Base-by-base conservation (phyloP, 2,113 vertebrate genomes). In the Todiramphus saurophagus region DNA sequence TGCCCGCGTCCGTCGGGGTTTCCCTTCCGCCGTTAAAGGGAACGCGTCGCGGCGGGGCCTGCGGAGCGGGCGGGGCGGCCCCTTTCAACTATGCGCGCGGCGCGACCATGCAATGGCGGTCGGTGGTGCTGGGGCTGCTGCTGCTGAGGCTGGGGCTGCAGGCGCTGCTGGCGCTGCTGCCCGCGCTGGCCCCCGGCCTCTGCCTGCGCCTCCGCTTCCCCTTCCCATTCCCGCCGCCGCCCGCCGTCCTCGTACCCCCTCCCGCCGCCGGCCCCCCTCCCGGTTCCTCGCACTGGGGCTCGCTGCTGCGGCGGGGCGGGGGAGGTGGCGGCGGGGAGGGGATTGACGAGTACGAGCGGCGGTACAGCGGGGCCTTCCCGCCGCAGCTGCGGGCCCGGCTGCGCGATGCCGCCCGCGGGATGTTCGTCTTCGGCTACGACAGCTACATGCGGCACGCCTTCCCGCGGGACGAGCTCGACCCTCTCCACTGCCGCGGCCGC, bases 381-480 rank as follows among this genome's bases (percentile, higher is more conserved):
- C 97, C 98, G 83, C 97, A 98, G 17, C 98, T 99, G 62, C 99
- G 98, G 67, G 93, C 96, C 16, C 98, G 98, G 89, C 98, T 99
- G 98, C 99, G 98, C 93, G 98, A 97, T 80, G 98, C 98, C 97
- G 99, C 99, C 70, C 99, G 98, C 76, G 98, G 98, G 21, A 99
- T 99, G 99, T 99, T 99, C 96, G 99, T 98, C 70, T 99, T 99
- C 89, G 99, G 99, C 94, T 99, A 99, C 96, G 99, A 99, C 96
- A 99, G 99, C 98, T 99, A 99, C 98, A 99, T 99, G 99, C 98
- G 97, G 93, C 98, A 99, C 97, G 99, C 99, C 51, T 99, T 99
- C 81, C 99, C 99, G 2, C 97, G 99, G 83, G 99, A 99, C 97
- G 99, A 99, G 97, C 99, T 99, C 37, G 99, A 99, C 94, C 99